phyloP scores from a whole-genome alignment of 1,140 invertebrate genomes.

The Bathynomus jamesi region DNA sequence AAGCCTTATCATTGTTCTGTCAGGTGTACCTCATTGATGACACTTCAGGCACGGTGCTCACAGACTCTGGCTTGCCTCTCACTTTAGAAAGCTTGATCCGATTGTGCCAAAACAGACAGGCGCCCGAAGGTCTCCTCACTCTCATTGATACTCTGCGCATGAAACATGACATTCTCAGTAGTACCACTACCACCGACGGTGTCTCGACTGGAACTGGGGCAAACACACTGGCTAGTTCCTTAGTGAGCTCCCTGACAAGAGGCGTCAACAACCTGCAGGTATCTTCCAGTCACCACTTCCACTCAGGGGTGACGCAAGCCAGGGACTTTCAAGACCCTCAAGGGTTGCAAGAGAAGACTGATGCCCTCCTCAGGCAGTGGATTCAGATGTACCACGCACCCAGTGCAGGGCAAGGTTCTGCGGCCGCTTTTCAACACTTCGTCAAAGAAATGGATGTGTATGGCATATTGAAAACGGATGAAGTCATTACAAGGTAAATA shows the following conservation, averaged over 20 bases:
- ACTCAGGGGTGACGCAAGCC: conserved; percentile 76
- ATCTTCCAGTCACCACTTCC: conserved; percentile 74
- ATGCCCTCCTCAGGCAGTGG: conserved; percentile 90
- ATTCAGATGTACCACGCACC: conserved; percentile 79
- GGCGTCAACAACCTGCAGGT: background rate
- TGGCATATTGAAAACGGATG: conserved; percentile 94
- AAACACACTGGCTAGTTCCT: conserved; percentile 13
- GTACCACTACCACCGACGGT: conserved; percentile 1
- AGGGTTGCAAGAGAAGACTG: conserved; percentile 89
- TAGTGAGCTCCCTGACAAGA: conserved; percentile 16
- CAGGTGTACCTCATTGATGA: conserved; percentile 76
- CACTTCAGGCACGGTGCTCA: conserved; percentile 53
- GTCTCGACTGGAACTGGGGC: conserved; percentile 15
- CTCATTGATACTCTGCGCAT: conserved; percentile 37
- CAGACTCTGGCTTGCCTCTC: conserved; percentile 74
- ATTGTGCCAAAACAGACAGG: conserved; percentile 26
- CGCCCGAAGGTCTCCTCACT: conserved; percentile 35
- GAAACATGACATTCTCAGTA: conserved; percentile 28
- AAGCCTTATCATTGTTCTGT: too few species aligned
- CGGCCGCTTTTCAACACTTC: conserved; percentile 88
- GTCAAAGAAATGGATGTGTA: conserved; percentile 94
- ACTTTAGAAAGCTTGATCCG: conserved; percentile 51
- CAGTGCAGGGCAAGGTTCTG: conserved; percentile 69
- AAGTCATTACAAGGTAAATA: conserved; percentile 71
- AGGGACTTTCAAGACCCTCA: conserved; percentile 89